These are phyloP conservation scores for Lithophane socia DNA, from an alignment of 2,888 invertebrate genomes.

Conservation along the genomic window DNA sequence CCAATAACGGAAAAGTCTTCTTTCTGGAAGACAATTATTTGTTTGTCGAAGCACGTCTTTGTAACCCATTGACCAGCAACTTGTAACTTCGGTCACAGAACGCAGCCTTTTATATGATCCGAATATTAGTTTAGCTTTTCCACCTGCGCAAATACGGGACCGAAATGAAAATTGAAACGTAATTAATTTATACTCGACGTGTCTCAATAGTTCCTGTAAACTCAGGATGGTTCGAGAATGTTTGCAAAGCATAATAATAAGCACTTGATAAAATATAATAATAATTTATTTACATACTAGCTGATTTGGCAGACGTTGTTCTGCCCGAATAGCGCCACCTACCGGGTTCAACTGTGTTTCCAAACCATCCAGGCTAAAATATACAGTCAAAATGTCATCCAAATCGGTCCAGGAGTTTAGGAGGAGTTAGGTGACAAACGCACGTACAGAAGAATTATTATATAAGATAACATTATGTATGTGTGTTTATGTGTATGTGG, in stretches of 20 bases:
- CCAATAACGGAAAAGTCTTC: constrained; percentile 1
- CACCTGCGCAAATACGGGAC: constrained; percentile 12
- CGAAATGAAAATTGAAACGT: not conserved
- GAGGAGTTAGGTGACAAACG: no score
- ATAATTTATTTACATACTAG: no score
- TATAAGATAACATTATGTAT: no score
- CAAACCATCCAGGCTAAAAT: no score
- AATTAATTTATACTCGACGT: not conserved
- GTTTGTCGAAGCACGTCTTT: not conserved
- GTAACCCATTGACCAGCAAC: not conserved
- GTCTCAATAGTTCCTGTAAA: constrained; percentile 18
- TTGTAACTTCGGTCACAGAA: not conserved
- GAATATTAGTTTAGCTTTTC: constrained; percentile 26
- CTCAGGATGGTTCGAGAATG: not conserved
- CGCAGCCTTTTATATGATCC: constrained; percentile 30
- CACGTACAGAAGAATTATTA: no score
- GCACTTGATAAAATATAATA: not conserved
- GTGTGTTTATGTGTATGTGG: no score
- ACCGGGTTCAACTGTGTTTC: no score
- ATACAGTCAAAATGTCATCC: no score
- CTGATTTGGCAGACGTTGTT: no score
- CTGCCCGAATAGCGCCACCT: no score
- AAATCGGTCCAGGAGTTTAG: no score
- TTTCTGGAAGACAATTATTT: constrained; percentile 11
- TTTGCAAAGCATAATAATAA: constrained; percentile 11